Evolutionary conservation across 64 coral and sea anemone species (phyloP), one percentile per base, ranked within the genome.

Genomic region (Orbicella faveolata): DNA sequence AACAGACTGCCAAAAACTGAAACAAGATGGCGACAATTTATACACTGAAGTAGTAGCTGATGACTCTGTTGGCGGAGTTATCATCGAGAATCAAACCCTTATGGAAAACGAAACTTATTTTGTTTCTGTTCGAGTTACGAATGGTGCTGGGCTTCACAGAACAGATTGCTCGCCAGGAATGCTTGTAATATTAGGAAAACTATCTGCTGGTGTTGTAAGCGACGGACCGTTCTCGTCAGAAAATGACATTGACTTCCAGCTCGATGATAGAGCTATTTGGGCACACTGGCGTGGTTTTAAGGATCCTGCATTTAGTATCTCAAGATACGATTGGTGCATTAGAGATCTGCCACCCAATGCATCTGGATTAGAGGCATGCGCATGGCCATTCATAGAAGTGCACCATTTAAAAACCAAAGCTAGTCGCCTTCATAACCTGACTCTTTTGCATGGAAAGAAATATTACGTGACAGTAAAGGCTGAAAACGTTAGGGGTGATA

Each of bases 281-380:
- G 90, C 91, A 10, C 93, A 98, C 55, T 98, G 96, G 96, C 55
- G 62, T 63, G 96, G 93, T 13, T 98, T 98, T 86, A 78, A 95
- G 70, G 96, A 98, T 41, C 93, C 96, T 62, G 88, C 93, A 15
- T 95, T 88, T 75, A 93, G 83, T 21, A 75, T 98, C 9, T 44
- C 69, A 19, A 35, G 82, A 18, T 98, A 95, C 48, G 90, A 95
- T 23, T 98, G 96, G 96, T 98, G 96, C 64, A 90, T 93, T 11
- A 84, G 94, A 10, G 92, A 89, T 73, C 48, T 77, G 19, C 91
- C 79, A 26, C 94, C 91, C 2, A 84, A 66, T 52, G 75, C 72
- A 23, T 63, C 67, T 15, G 75, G 79, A 54, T 4, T 48, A 76
- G 86, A 79, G 6, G 12, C 80, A 3, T 96, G 94, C 63, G 78